Conservation (phyloP, 2,888 invertebrate genomes). For the Catocala sponsa region DNA sequence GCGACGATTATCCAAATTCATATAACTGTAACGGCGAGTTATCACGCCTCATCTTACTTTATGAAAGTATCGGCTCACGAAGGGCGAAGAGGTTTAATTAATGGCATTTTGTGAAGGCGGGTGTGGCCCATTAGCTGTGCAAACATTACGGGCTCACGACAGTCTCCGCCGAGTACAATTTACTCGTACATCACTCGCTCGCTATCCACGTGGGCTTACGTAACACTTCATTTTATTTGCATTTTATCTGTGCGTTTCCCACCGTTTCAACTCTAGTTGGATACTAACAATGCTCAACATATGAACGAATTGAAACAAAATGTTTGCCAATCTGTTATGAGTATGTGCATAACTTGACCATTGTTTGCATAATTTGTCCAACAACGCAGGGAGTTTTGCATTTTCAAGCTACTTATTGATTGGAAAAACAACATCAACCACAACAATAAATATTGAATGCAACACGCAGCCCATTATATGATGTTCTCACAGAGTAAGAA, state of each 20-base stretch:
- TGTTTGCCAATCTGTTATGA: too few relatives aligned
- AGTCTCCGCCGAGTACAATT: slow-evolving; percentile 45
- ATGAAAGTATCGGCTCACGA: slow-evolving; percentile 32
- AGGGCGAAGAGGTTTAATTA: slow-evolving; percentile 65
- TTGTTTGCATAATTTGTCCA: too few relatives aligned
- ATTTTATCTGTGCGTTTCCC: slow-evolving; percentile 30
- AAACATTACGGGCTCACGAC: slow-evolving; percentile 72
- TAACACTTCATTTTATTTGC: slow-evolving; percentile 17
- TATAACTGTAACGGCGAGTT: slow-evolving; percentile 35
- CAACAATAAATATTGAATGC: too few relatives aligned
- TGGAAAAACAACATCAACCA: too few relatives aligned
- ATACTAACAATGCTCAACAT: too few relatives aligned
- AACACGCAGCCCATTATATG: too few relatives aligned
- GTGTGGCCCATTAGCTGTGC: slow-evolving; percentile 79
- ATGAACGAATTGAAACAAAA: too few relatives aligned
- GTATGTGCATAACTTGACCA: too few relatives aligned
- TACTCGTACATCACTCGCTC: slow-evolving; percentile 38
- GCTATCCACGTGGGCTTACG: slow-evolving; percentile 20
- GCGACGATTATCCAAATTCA: slow-evolving; percentile 20
- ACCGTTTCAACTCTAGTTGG: too few relatives aligned
- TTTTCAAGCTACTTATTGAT: too few relatives aligned
- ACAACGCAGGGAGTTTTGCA: too few relatives aligned
- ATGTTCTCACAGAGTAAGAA: too few relatives aligned
- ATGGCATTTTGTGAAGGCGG: slow-evolving; percentile 63
- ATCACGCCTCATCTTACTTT: slow-evolving; percentile 40